Conservation (phyloP, 2,797 vertebrate genomes). For the Acrossocheilus fasciatus region DNA sequence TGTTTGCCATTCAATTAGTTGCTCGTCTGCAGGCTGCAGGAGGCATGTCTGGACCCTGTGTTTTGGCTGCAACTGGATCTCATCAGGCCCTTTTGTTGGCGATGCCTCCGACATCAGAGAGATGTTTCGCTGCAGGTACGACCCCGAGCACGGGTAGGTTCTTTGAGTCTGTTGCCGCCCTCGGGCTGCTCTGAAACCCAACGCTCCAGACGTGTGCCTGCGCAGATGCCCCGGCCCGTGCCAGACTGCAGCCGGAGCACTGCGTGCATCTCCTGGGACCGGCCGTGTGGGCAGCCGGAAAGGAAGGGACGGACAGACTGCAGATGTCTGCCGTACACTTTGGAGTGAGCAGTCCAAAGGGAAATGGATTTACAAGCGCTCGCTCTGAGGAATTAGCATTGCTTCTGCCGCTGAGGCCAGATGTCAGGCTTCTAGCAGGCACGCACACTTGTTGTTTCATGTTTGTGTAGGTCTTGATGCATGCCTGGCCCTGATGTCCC, state of each 20-base stretch:
- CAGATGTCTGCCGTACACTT: constrained; percentile 55
- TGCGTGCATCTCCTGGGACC: constrained; percentile 5
- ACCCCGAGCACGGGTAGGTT: constrained; percentile 66
- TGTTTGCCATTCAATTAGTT: background rate
- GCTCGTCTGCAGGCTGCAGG: constrained; percentile 3
- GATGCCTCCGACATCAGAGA: background rate
- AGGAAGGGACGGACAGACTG: constrained; percentile 40
- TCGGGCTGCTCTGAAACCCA: constrained; percentile 66
- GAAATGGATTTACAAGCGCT: constrained; percentile 55
- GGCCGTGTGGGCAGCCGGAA: constrained; percentile 19
- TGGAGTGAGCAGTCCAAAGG: constrained; percentile 53
- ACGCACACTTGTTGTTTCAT: constrained; percentile 6
- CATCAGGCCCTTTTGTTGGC: background rate
- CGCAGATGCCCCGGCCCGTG: constrained; percentile 59
- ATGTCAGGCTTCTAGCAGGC: constrained; percentile 48
- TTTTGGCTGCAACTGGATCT: constrained; percentile 13
- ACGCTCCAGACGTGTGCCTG: constrained; percentile 71
- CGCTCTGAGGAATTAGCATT: constrained; percentile 55
- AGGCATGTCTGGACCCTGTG: constrained; percentile 24
- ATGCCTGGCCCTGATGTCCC: background rate
- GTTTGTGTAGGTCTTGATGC: background rate
- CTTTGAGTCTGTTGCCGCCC: constrained; percentile 64
- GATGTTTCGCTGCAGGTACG: constrained; percentile 33
- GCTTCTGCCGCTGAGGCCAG: constrained; percentile 39
- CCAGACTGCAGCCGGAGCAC: constrained; percentile 26